Conservation (phyloP, 2,797 vertebrate genomes). For the Nasua narica region DNA sequence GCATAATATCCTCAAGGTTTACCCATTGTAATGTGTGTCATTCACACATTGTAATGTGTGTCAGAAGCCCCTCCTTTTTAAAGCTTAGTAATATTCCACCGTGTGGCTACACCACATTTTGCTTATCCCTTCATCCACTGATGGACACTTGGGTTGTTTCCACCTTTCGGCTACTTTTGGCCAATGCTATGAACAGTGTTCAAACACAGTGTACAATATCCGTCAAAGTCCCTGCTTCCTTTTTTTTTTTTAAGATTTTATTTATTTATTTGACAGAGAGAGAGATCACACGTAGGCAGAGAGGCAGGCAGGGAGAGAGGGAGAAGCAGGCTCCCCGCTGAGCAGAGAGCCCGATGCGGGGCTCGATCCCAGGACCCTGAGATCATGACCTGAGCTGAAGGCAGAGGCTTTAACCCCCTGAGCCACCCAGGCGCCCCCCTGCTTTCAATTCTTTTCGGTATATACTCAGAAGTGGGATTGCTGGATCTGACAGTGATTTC, state of each 20-base stretch:
- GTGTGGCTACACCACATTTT: fast-evolving
- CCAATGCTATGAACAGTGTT: not conserved
- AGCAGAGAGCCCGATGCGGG: no score
- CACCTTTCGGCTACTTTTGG: not conserved
- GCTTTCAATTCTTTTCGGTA: not conserved
- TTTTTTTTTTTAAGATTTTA: no score
- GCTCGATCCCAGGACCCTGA: no score
- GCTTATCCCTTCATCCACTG: not conserved
- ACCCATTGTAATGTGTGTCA: not conserved
- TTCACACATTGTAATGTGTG: not conserved
- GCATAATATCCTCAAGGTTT: not conserved
- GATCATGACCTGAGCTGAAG: no score
- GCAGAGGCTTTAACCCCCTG: no score
- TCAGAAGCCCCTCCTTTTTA: not conserved
- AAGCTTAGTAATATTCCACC: not conserved
- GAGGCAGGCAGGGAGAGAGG: no score
- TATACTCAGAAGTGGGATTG: not conserved
- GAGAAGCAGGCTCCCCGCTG: no score
- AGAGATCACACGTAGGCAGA: no score
- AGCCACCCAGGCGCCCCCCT: no score
- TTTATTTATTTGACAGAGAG: no score
- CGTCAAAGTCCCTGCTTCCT: not conserved
- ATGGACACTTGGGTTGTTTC: not conserved
- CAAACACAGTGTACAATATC: not conserved
- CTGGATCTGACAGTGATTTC: not conserved